Evolutionary conservation across 2,113 vertebrate genomes (phyloP).

Genomic region (Megaceryle torquata): DNA sequence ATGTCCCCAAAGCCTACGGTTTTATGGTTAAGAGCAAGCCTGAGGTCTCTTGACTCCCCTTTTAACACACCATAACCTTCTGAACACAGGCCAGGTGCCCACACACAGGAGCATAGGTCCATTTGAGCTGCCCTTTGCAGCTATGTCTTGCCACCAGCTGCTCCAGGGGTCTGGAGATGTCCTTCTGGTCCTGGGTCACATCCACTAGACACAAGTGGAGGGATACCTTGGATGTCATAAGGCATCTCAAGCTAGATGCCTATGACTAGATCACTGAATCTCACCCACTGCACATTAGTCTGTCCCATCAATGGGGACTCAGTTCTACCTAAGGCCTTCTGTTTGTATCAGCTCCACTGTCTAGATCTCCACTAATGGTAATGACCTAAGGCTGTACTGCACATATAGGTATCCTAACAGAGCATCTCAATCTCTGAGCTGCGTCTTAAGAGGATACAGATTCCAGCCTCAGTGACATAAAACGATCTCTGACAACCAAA

Average conservation of each 20-base stretch:
- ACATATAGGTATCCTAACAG: background rate
- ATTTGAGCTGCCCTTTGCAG: background rate
- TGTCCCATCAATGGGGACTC: background rate
- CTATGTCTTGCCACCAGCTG: background rate
- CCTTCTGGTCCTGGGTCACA: background rate
- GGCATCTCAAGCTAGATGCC: background rate
- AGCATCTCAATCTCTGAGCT: background rate
- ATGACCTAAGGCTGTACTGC: background rate
- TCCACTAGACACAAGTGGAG: background rate
- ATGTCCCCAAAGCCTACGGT: background rate
- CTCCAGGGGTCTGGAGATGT: background rate
- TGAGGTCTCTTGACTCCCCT: background rate
- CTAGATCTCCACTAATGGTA: background rate
- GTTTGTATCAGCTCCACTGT: background rate
- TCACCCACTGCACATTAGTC: background rate
- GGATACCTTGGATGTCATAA: background rate
- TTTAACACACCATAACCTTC: background rate
- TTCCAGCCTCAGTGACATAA: background rate
- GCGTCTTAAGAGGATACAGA: background rate
- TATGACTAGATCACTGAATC: background rate
- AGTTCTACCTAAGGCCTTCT: background rate
- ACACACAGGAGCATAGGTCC: background rate
- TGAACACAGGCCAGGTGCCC: background rate
- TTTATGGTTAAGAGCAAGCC: background rate
- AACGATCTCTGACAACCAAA: background rate